Conservation (phyloP, 37 sponge, comb jelly and placozoan genomes). For the Amphimedon queenslandica region DNA sequence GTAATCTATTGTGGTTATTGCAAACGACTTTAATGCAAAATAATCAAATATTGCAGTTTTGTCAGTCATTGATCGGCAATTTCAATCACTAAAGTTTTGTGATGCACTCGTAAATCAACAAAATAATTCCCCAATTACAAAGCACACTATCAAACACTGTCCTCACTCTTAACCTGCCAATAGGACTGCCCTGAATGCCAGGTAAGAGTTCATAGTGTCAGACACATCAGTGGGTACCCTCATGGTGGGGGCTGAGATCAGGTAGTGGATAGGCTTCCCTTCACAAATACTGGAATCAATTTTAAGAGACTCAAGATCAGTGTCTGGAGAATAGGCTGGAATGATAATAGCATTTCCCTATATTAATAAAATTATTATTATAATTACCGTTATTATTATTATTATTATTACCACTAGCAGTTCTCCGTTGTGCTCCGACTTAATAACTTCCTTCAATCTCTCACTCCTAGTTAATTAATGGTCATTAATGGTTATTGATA, state of each 20-base stretch:
- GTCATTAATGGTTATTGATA: background rate
- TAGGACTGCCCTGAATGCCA: slow-evolving; percentile 70
- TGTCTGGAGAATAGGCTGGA: slow-evolving; percentile 48
- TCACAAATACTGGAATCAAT: slow-evolving; percentile 10
- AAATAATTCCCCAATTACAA: too few species aligned
- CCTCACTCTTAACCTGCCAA: slow-evolving; percentile 63
- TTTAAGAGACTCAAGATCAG: slow-evolving; percentile 2
- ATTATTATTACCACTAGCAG: slow-evolving; percentile 62
- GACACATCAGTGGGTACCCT: slow-evolving; percentile 65
- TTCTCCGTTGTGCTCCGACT: slow-evolving; percentile 56
- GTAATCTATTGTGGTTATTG: too few species aligned
- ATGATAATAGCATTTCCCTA: slow-evolving; percentile 68
- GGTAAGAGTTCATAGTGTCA: slow-evolving; percentile 65
- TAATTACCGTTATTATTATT: background rate
- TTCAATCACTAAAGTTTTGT: too few species aligned
- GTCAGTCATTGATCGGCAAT: too few species aligned
- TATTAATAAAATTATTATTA: background rate
- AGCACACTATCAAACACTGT: too few species aligned
- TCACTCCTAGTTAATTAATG: slow-evolving; percentile 61
- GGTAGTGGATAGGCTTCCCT: slow-evolving; percentile 62
- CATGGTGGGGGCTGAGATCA: slow-evolving; percentile 84
- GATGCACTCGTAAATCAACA: background rate
- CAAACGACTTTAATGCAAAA: too few species aligned
- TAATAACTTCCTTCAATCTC: slow-evolving; percentile 49
- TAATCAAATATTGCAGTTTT: too few species aligned